Evolutionary conservation across 2,113 vertebrate genomes (phyloP).

Genomic region (Synodontis membranacea): DNA sequence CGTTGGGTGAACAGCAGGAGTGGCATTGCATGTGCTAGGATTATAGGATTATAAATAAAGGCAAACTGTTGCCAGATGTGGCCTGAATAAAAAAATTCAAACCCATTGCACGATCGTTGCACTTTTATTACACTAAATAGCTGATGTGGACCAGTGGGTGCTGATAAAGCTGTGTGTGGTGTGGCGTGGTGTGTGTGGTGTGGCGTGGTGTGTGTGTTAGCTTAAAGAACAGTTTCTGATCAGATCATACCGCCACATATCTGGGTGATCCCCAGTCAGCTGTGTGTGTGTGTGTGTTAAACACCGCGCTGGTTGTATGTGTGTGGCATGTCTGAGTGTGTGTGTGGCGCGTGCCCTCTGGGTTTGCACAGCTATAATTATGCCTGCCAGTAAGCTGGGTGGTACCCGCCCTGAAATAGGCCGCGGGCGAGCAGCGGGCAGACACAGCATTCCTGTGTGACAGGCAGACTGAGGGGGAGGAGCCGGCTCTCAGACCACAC

Average conservation of each 20-base stretch:
- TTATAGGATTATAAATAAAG: constrained; percentile 13
- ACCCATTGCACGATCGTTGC: background rate
- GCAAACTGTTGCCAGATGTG: constrained; percentile 31
- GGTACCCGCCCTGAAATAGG: constrained; percentile 38
- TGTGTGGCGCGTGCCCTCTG: constrained; percentile 39
- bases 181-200: background rate
- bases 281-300: background rate
- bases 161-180: constrained; percentile 24
- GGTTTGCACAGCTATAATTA: constrained; percentile 47
- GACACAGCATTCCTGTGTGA: constrained; percentile 35
- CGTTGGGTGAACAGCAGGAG: background rate
- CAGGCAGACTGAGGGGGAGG: constrained; percentile 35
- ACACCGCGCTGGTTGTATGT: background rate
- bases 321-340: constrained; percentile 33
- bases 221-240: constrained; percentile 21
- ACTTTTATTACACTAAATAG: constrained; percentile 19
- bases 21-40: background rate
- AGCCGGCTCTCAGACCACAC: constrained; percentile 13
- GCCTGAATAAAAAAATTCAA: background rate
- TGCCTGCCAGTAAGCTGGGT: constrained; percentile 46
- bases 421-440: constrained; percentile 7
- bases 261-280: background rate
- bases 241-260: background rate
- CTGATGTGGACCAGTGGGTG: constrained; percentile 5
- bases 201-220: background rate